Evolutionary conservation across 2,888 invertebrate genomes (phyloP), one percentile per base, ranked within the genome.

Genomic region (Scaptomyza polygonia): DNA sequence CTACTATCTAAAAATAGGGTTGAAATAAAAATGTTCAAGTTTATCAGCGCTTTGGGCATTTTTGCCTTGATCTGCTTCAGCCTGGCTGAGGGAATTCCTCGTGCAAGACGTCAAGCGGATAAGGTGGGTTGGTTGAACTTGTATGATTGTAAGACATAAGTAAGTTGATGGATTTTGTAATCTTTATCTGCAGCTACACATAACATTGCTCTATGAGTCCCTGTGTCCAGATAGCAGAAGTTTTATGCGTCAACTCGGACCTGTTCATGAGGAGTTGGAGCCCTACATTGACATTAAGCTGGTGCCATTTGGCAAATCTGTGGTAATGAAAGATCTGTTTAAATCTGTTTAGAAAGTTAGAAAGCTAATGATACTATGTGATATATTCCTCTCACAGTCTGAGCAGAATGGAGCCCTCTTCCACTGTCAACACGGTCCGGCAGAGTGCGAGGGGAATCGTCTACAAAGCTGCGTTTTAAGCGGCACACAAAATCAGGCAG

Each of bases 281-380:
- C 85, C 93, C 11, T 92, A 93, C 76, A 83, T 95, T 5, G 90
- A 92, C 40, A 82, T 95, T 12, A 89, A 90, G 16, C 90, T 95
- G 32, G 91, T 95, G 48, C 95, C 95, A 1, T 95, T 95, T 84
- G 95, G 95, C 47, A 95, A 95, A 90, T 93, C 94, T 8, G 86
- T 80, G 79, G 95, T 95, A 48, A 48, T 89, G n/a, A n/a, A n/a
- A n/a, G n/a, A n/a, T n/a, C n/a, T n/a, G 92, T 92, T 90, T 3
- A n/a, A n/a, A n/a, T n/a, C n/a, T 2, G 14, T 3, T 2, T 1
- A 5, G 6, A 12, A 51, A 18, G 18, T 12, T 25, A 25, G 21
- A 36, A 32, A 21, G 9, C n/a, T 6, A n/a, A 1, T 3, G 9
- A 16, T 40, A 9, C 43, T 2, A 12, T 32, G 16, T 29, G 11